Base-by-base conservation (phyloP, 2,888 invertebrate genomes). In the Molanna angustata region DNA sequence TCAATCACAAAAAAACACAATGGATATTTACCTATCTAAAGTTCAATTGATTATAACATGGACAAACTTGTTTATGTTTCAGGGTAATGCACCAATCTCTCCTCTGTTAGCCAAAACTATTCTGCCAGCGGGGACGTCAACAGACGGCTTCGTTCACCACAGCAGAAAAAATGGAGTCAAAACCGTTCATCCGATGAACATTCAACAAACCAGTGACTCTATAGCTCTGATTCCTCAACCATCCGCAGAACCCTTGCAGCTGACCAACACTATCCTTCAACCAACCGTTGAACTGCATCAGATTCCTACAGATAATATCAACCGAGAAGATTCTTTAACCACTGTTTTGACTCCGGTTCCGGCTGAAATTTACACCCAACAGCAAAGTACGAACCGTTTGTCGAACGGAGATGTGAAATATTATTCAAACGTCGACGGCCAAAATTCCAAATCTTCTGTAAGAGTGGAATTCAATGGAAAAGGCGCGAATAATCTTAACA, bases 51-150 rank as follows among this genome's bases (percentile, higher is more conserved):
- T n/a, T n/a, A n/a, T n/a, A n/a, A n/a, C n/a, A n/a, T n/a, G n/a
- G n/a, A n/a, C n/a, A n/a, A n/a, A 18, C 1, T 4, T 1, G 11
- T 44, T 53, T 49, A 44, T 31, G 17, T 44, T 52, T 20, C 54
- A 61, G 40, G 46, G 51, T 9, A 41, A 39, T 39, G 32, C 55
- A 1, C 54, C 57, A 13, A 31, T 49, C 18, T 46, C 42, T 37
- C 52, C 54, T 18, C 39, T 57, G 7, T n/a, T 55, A 16, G 52
- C 57, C 16, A 55, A 55, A 9, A 57, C 57, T 4, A 49, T 57
- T 7, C 35, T 57, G 1, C 57, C 57, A 4, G 57, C 57, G 3
- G 54, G 57, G 11, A 54, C 57, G 7, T 57, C 57, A 2, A 52
- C 52, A 2, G 50, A 50, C 17, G 56, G 56, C 3, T 56, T 53